Evolutionary conservation across 1,140 invertebrate genomes (phyloP).

Genomic region (Saccostrea glomerata): DNA sequence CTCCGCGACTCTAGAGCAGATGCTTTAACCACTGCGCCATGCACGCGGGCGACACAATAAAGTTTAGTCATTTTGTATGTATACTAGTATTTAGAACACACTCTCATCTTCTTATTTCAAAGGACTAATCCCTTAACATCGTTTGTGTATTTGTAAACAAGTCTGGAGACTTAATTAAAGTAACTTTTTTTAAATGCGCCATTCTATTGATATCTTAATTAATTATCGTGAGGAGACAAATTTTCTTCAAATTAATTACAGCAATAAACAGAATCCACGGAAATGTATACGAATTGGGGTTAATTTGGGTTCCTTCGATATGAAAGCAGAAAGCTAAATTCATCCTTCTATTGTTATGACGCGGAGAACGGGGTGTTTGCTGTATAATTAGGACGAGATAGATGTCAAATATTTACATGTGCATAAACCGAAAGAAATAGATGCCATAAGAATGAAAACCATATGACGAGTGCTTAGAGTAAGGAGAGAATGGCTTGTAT

Average conservation of each 20-base stretch:
- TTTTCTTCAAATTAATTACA: not conserved
- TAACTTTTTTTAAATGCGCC: not conserved
- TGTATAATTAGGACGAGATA: conserved; percentile 8
- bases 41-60: no score
- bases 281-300: not conserved
- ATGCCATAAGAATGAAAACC: conserved; percentile 18
- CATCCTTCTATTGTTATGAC: not conserved
- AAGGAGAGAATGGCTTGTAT: not conserved
- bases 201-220: conserved; percentile 1
- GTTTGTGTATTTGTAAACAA: no score
- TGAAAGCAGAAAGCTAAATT: not conserved
- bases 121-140: no score
- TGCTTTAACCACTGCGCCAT: no score
- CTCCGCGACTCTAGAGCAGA: no score
- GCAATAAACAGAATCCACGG: not conserved
- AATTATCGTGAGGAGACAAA: not conserved
- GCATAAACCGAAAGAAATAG: not conserved
- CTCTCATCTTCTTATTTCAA: no score
- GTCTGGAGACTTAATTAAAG: no score
- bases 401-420: not conserved
- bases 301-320: conserved; percentile 23
- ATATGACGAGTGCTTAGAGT: not conserved
- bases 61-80: no score
- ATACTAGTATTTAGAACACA: no score
- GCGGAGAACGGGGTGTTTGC: not conserved